Percentiles rank a stretch among this genome's conserved stretches.
These are phyloP conservation scores for Trididemnum miniatum DNA, from an alignment of 23 tunicate genomes.

Conservation along the genomic window DNA sequence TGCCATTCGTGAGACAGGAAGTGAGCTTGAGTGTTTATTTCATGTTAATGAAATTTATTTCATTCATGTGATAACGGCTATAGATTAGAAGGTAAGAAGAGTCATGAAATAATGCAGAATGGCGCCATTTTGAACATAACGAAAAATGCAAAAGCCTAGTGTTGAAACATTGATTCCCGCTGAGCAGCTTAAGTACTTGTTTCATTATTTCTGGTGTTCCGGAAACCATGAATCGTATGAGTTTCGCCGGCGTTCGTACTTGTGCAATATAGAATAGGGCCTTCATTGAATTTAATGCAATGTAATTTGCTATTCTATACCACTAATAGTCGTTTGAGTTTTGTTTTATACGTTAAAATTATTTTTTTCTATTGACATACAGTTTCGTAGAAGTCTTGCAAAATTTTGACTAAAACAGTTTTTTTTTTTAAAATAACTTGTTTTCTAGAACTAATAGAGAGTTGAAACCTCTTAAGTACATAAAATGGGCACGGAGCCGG, in stretches of 20 bases:
- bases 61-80: too few species aligned
- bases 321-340: neutral
- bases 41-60: too few species aligned
- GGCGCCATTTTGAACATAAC: too few species aligned
- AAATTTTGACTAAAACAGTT: neutral
- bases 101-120: too few species aligned
- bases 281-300: neutral
- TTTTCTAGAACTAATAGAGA: neutral
- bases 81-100: too few species aligned
- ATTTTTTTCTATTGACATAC: neutral
- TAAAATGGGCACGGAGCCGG: too few species aligned
- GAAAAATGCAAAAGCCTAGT: too few species aligned
- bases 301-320: neutral
- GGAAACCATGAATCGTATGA: neutral
- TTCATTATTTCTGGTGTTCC: neutral
- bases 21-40: too few species aligned
- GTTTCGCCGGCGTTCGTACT: neutral
- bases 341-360: neutral
- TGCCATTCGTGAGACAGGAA: neutral
- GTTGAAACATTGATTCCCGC: too few species aligned
- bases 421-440: neutral
- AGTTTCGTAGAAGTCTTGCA: neutral
- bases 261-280: neutral
- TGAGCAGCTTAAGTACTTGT: too few species aligned
- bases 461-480: neutral